These are phyloP conservation scores for Dioctria rufipes DNA, from an alignment of 2,888 invertebrate species.

Conservation along the genomic window DNA sequence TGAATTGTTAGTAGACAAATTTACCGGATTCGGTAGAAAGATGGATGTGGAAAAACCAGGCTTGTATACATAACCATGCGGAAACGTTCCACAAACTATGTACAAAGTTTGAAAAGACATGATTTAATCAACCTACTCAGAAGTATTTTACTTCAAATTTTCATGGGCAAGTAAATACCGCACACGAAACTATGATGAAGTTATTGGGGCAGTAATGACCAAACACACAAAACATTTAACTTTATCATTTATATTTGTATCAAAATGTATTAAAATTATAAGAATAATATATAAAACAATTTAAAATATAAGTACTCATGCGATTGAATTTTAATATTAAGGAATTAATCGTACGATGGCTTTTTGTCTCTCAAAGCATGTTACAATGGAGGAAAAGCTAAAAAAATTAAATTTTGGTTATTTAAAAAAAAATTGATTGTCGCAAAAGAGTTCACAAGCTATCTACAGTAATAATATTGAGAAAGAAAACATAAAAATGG, in stretches of 20 bases:
- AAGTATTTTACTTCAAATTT: too few species aligned
- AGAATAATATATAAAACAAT: conserved; percentile 52
- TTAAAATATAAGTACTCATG: conserved; percentile 59
- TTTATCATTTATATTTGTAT: conserved; percentile 50
- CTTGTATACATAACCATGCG: too few species aligned
- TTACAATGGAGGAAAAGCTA: conserved; percentile 29
- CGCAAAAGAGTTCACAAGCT: conserved; percentile 36
- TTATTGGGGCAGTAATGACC: neutral
- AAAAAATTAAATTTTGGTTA: conserved; percentile 16
- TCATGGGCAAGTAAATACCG: too few species aligned
- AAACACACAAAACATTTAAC: neutral
- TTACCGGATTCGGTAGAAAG: too few species aligned
- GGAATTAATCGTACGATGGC: conserved; percentile 46
- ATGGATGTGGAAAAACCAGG: too few species aligned
- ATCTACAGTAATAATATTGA: conserved; percentile 45
- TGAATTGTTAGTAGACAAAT: too few species aligned
- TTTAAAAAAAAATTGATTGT: conserved; percentile 27
- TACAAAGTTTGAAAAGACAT: too few species aligned
- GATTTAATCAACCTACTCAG: too few species aligned
- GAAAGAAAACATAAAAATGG: conserved; percentile 46
- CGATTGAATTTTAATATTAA: conserved; percentile 48
- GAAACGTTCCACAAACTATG: too few species aligned
- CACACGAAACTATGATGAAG: too few species aligned
- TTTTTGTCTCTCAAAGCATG: conserved; percentile 33
- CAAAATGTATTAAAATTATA: conserved; percentile 53